Evolutionary conservation across 2,888 invertebrate genomes (phyloP).

Genomic region (Baccha elongata): DNA sequence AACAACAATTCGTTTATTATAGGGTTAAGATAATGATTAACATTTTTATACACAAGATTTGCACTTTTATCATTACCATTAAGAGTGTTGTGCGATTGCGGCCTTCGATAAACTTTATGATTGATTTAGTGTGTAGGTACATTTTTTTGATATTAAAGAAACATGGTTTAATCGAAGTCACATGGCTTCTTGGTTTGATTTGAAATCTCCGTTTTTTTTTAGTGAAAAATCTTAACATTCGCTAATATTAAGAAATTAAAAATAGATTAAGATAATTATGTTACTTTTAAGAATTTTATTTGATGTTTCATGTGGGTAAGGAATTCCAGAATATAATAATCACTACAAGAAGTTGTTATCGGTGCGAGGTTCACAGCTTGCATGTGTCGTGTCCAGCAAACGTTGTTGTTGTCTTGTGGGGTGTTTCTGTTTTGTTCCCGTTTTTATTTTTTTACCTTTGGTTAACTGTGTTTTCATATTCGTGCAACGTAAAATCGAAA

Average conservation of each 20-base stretch:
- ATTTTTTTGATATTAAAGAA: not conserved
- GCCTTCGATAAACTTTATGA: conserved; percentile 2
- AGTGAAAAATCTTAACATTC: not conserved
- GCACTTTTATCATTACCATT: not conserved
- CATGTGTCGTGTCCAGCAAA: no score
- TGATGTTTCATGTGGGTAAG: no score
- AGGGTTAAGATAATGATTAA: not conserved
- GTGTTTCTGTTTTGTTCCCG: no score
- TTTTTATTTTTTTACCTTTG: no score
- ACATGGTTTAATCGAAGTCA: not conserved
- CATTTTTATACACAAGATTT: not conserved
- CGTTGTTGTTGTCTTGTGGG: no score
- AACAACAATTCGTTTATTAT: not conserved
- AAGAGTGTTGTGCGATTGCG: not conserved
- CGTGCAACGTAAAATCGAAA: no score
- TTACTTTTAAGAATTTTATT: no score
- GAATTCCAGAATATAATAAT: no score
- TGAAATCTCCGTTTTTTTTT: not conserved
- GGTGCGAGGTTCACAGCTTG: no score
- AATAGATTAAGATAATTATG: not conserved
- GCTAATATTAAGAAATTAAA: not conserved
- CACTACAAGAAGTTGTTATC: no score
- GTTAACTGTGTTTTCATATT: no score
- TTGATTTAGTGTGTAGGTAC: conserved; percentile 11
- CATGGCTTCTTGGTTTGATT: not conserved